Evolutionary conservation across 2,888 invertebrate genomes (phyloP).

Genomic region (Thumatha senex): DNA sequence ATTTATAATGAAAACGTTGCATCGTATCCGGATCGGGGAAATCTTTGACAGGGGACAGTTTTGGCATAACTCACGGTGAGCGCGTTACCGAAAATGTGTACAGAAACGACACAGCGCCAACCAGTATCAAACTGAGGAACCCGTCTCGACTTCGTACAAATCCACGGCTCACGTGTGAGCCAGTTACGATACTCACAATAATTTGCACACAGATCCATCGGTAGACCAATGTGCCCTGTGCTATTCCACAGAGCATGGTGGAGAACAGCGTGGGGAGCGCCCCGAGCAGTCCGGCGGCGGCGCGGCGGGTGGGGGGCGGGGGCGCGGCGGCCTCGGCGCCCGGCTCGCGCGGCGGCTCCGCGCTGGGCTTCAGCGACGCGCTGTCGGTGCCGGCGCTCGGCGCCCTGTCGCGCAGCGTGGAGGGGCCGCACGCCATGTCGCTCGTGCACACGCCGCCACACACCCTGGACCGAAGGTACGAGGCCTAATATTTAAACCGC

Average conservation of each 20-base stretch:
- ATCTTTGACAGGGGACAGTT: too few species aligned
- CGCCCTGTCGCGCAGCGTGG: constrained; percentile 84
- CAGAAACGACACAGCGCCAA: too few species aligned
- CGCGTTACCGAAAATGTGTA: too few species aligned
- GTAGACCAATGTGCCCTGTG: too few species aligned
- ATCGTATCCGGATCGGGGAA: too few species aligned
- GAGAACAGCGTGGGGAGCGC: constrained; percentile 85
- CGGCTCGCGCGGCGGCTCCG: constrained; percentile 75
- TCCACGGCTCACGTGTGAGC: too few species aligned
- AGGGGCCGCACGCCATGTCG: constrained; percentile 63
- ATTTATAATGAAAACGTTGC: too few species aligned
- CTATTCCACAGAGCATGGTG: constrained; percentile 55
- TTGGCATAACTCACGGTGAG: too few species aligned
- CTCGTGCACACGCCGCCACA: constrained; percentile 58
- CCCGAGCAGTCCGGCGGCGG: constrained; percentile 77
- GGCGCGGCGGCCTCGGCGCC: constrained; percentile 29
- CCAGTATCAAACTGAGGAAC: too few species aligned
- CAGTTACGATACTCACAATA: too few species aligned
- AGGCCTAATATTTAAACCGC: not conserved
- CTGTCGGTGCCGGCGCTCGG: constrained; percentile 51
- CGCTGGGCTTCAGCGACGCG: constrained; percentile 65
- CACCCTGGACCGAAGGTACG: constrained; percentile 81
- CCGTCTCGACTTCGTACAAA: too few species aligned
- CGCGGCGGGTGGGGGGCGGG: constrained; percentile 56
- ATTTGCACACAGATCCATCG: too few species aligned